Percentiles rank a stretch among this genome's conserved stretches.
Evolutionary conservation across 2,113 vertebrate genomes (phyloP).

Genomic region (Rostratula benghalensis): DNA sequence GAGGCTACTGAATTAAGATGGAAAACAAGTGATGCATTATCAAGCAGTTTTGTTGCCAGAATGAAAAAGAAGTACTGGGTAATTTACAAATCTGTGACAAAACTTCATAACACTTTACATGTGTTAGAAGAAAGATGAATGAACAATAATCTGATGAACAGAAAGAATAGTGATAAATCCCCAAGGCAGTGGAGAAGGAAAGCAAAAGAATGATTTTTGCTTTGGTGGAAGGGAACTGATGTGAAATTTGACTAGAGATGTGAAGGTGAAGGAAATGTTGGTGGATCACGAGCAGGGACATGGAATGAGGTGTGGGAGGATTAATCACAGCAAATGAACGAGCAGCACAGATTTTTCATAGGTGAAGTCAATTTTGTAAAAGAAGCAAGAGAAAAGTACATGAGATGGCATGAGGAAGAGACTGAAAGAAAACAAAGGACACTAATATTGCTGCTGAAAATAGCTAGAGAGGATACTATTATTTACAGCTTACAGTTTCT

Average conservation of each 20-base stretch:
- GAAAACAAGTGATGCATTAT: not conserved
- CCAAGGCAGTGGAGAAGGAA: not conserved
- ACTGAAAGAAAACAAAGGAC: not conserved
- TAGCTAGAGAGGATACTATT: constrained; percentile 16
- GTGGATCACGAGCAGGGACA: not conserved
- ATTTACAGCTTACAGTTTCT: constrained; percentile 19
- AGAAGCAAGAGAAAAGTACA: not conserved
- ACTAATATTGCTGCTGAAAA: constrained; percentile 6
- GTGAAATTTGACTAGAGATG: not conserved
- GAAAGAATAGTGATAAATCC: not conserved
- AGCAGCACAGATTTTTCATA: not conserved
- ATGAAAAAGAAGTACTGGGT: not conserved
- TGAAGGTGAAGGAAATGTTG: not conserved
- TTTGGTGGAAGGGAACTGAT: not conserved
- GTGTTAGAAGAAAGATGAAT: not conserved
- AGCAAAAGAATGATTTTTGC: not conserved
- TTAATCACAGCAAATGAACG: not conserved
- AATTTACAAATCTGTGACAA: not conserved
- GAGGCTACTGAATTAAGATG: not conserved
- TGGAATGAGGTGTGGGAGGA: not conserved
- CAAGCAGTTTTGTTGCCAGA: not conserved
- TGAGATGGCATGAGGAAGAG: not conserved
- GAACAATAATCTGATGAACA: not conserved
- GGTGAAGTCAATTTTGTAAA: not conserved
- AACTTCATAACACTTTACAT: not conserved